Evolutionary conservation across 2,113 vertebrate genomes (phyloP).

Genomic region (Sturnira hondurensis): DNA sequence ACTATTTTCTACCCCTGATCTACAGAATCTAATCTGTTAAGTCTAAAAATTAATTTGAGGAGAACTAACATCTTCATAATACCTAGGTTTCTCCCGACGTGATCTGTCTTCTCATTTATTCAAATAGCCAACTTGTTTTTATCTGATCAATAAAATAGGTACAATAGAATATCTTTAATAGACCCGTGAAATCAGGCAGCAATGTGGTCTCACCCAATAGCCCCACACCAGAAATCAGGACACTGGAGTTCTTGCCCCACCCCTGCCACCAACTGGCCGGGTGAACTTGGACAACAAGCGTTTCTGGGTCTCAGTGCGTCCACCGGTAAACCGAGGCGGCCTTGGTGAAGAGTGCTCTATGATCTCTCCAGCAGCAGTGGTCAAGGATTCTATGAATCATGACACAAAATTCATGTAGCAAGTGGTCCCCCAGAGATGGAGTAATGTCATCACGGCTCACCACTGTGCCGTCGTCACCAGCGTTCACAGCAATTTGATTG

Average conservation of each 20-base stretch:
- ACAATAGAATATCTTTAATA: not conserved
- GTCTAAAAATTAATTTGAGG: not conserved
- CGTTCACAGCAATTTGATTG: not conserved
- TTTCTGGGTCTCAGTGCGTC: not conserved
- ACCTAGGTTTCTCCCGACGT: not conserved
- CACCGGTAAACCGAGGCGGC: not conserved
- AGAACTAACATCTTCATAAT: not conserved
- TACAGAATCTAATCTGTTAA: not conserved
- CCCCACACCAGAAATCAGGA: not conserved
- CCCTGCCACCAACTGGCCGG: not conserved
- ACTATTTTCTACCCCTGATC: not conserved
- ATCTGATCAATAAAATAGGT: not conserved
- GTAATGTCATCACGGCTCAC: not conserved
- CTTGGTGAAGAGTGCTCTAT: not conserved
- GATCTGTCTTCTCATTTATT: not conserved
- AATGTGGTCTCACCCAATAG: not conserved
- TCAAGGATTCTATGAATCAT: not conserved
- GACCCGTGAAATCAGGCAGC: not conserved
- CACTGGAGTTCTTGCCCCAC: not conserved
- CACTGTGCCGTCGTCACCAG: not conserved
- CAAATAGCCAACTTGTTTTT: not conserved
- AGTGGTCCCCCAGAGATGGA: not conserved
- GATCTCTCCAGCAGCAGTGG: not conserved
- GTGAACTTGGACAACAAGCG: not conserved
- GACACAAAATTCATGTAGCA: not conserved